phyloP scores from a whole-genome alignment of 2,888 invertebrate species.

The Coenonympha glycerion region DNA sequence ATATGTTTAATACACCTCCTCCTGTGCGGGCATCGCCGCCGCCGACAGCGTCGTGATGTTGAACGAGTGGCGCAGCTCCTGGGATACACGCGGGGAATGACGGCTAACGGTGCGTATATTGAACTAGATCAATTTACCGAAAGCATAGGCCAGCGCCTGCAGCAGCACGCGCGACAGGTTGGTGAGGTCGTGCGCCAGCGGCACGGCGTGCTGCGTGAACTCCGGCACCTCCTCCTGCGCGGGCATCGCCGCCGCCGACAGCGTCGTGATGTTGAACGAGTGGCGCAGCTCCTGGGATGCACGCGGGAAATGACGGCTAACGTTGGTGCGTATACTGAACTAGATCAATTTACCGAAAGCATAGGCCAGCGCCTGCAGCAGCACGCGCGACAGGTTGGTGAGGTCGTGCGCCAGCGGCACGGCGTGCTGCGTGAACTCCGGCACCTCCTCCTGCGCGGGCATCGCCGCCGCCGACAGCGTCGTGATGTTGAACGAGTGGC shows the following conservation, averaged over 20 bases:
- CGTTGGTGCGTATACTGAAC: no score
- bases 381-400: slow-evolving; percentile 79
- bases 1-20: no score
- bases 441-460: slow-evolving; percentile 81
- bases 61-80: slow-evolving; percentile 82
- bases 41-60: slow-evolving; percentile 79
- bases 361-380: slow-evolving; percentile 78
- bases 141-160: slow-evolving; percentile 77
- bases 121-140: slow-evolving; percentile 69
- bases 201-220: slow-evolving; percentile 79
- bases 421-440: slow-evolving; percentile 79
- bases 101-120: no score
- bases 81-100: slow-evolving; percentile 33
- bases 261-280: slow-evolving; percentile 80
- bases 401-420: slow-evolving; percentile 81
- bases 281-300: slow-evolving; percentile 79
- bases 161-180: slow-evolving; percentile 79
- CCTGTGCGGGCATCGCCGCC: slow-evolving; percentile 79
- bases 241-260: slow-evolving; percentile 77
- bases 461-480: slow-evolving; percentile 75
- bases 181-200: slow-evolving; percentile 81
- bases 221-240: slow-evolving; percentile 81
- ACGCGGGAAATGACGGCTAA: not conserved
- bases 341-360: slow-evolving; percentile 74
- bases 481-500: slow-evolving; percentile 83